Evolutionary conservation across 1,140 invertebrate species (phyloP).

Genomic region (Oedothorax gibbosus): DNA sequence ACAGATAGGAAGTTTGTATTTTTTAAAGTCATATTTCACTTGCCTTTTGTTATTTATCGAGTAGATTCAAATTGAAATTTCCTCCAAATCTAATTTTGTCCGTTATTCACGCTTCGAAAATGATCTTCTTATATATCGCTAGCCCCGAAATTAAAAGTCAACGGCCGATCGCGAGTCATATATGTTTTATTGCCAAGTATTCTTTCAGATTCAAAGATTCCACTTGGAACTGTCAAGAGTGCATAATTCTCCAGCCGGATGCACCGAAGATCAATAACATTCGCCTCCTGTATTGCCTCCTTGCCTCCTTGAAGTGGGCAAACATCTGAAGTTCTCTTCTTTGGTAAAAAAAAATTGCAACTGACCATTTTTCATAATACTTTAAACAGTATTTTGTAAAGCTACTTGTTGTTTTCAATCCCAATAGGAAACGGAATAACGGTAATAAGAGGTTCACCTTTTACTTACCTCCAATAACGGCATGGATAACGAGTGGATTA

Average conservation of each 20-base stretch:
- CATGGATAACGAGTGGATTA: too few species aligned
- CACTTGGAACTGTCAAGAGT: conserved; percentile 36
- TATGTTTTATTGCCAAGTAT: conserved; percentile 53
- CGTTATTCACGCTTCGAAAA: conserved; percentile 20
- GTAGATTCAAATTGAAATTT: conserved; percentile 34
- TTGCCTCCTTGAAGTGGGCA: too few species aligned
- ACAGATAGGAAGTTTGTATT: conserved; percentile 22
- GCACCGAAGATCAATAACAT: conserved; percentile 51
- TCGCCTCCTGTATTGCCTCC: conserved; percentile 19
- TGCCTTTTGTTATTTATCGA: conserved; percentile 27
- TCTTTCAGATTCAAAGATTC: conserved; percentile 50
- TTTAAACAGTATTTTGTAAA: too few species aligned
- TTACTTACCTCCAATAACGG: too few species aligned
- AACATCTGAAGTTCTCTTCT: too few species aligned
- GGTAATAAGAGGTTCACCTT: too few species aligned
- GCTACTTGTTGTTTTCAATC: too few species aligned
- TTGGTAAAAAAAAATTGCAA: too few species aligned
- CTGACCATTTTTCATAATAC: too few species aligned
- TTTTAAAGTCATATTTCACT: conserved; percentile 34
- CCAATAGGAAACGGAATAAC: too few species aligned
- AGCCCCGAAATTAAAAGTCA: conserved; percentile 42
- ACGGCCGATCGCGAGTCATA: conserved; percentile 12
- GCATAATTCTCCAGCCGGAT: conserved; percentile 35
- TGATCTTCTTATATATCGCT: conserved; percentile 39
- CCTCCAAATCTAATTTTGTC: conserved; percentile 39